These are phyloP conservation scores for Miniopterus natalensis DNA, from an alignment of 2,113 vertebrate species.

Conservation along the genomic window DNA sequence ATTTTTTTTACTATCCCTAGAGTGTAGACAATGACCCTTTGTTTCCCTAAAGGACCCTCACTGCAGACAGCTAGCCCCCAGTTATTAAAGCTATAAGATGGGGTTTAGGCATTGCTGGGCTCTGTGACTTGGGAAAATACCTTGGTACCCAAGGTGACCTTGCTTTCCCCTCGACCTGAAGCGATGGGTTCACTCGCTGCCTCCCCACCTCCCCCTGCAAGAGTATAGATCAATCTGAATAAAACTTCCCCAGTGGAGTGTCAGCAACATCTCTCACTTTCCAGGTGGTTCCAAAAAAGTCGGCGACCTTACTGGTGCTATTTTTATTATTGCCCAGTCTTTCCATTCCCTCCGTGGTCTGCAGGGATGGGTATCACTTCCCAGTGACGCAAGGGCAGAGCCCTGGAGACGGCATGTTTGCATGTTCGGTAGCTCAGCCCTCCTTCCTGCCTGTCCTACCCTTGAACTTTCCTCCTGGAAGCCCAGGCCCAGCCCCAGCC, in stretches of 20 bases:
- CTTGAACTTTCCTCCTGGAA: not conserved
- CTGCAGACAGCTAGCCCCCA: not conserved
- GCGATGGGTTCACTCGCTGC: not conserved
- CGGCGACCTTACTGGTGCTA: not conserved
- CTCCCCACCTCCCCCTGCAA: fast-evolving
- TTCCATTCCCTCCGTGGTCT: not conserved
- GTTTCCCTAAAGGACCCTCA: not conserved
- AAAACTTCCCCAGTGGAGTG: not conserved
- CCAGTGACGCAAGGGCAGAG: not conserved
- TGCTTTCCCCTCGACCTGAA: not conserved
- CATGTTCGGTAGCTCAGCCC: not conserved
- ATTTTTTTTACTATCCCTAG: no score
- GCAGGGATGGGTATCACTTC: not conserved
- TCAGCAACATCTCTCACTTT: slow-evolving; percentile 7
- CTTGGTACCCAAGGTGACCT: not conserved
- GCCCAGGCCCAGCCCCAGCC: not conserved
- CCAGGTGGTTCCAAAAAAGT: not conserved
- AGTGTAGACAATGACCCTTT: not conserved
- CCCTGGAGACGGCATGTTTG: not conserved
- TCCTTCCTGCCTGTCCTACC: not conserved
- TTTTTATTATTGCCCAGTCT: not conserved
- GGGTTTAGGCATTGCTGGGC: not conserved
- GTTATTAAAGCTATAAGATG: not conserved
- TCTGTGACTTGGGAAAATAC: not conserved
- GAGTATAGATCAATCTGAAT: not conserved